Percentiles rank a stretch among this genome's conserved stretches.
phyloP scores from a whole-genome alignment of 2,113 vertebrate genomes.

The Halcyon senegalensis region DNA sequence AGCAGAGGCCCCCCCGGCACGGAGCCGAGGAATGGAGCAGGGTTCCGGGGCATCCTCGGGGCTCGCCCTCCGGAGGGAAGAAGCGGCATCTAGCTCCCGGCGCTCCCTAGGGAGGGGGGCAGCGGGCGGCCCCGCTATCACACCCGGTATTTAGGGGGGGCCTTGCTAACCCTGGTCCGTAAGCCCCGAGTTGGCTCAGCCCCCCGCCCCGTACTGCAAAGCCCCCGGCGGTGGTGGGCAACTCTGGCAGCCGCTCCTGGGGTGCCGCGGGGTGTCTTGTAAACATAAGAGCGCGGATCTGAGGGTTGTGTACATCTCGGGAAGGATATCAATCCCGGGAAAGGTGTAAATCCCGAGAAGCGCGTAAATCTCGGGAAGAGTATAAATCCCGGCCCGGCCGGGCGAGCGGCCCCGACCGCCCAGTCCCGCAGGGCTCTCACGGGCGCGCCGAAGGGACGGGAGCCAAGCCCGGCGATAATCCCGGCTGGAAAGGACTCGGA shows the following conservation, averaged over 20 bases:
- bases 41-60: neutral
- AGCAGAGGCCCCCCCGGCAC: neutral
- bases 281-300: too few species aligned
- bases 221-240: neutral
- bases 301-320: neutral
- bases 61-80: neutral
- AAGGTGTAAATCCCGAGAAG: neutral
- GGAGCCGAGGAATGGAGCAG: neutral
- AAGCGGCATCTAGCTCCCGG: neutral
- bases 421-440: neutral
- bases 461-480: neutral
- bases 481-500: neutral
- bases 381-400: neutral
- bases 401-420: neutral
- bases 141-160: neutral
- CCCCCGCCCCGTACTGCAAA: neutral
- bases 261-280: neutral
- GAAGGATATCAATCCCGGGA: neutral
- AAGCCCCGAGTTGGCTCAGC: too few species aligned
- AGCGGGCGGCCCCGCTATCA: neutral
- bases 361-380: neutral
- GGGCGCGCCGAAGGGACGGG: neutral
- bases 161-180: neutral
- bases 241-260: neutral
- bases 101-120: neutral